Percentiles rank a stretch among this genome's conserved stretches.
These are phyloP conservation scores for Deroplatys truncata DNA, from an alignment of 2,888 invertebrate species.

Conservation along the genomic window DNA sequence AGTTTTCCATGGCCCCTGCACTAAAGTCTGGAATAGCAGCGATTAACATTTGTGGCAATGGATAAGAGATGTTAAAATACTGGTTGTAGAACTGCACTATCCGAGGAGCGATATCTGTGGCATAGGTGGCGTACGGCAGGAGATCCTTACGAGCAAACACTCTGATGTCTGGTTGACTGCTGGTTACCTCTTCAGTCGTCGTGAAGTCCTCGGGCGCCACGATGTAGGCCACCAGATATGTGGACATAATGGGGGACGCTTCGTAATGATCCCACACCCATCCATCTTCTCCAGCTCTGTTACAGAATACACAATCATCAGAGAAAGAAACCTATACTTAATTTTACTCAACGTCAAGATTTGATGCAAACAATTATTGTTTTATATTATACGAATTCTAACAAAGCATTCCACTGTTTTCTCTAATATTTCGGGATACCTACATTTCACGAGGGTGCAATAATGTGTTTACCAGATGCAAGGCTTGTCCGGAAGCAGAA, in stretches of 20 bases:
- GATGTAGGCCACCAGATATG: constrained; percentile 52
- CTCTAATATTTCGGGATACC: too few species aligned
- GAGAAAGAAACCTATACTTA: too few species aligned
- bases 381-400: too few species aligned
- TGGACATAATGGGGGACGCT: constrained; percentile 48
- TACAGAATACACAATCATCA: background rate
- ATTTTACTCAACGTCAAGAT: too few species aligned
- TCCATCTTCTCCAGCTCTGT: constrained; percentile 25
- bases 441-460: too few species aligned
- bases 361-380: too few species aligned
- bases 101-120: constrained; percentile 43
- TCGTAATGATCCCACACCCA: constrained; percentile 43
- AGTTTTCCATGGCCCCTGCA: constrained; percentile 60
- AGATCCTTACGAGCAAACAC: constrained; percentile 3
- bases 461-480: too few species aligned
- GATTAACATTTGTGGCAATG: constrained; percentile 47
- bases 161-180: constrained; percentile 7
- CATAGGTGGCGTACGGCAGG: constrained; percentile 38
- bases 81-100: constrained; percentile 36
- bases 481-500: too few species aligned
- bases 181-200: background rate
- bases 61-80: constrained; percentile 45
- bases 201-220: constrained; percentile 39
- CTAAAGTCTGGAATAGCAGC: constrained; percentile 38
- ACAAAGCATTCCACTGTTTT: too few species aligned